Evolutionary conservation across 1,140 invertebrate species (phyloP).

Genomic region (Oedothorax gibbosus): DNA sequence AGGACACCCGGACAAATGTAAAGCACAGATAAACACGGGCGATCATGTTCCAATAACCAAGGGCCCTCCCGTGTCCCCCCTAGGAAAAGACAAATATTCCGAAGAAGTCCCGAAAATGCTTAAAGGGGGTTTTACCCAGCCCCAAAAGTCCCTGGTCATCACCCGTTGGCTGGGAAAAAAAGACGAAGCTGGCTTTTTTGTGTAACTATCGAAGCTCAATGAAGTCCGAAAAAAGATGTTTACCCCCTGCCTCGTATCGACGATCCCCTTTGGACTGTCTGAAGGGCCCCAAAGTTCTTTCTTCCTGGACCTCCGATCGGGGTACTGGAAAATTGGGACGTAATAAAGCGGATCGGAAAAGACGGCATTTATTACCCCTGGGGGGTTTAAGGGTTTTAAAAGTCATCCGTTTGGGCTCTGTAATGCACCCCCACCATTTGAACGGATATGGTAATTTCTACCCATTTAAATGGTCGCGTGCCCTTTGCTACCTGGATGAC

Average conservation of each 20-base stretch:
- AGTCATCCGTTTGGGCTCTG: conserved; percentile 64
- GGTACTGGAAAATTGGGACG: conserved; percentile 69
- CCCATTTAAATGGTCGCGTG: conserved; percentile 20
- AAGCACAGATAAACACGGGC: neutral
- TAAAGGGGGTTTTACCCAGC: neutral
- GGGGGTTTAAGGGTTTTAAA: conserved; percentile 13
- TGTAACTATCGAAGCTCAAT: conserved; percentile 71
- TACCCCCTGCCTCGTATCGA: conserved; percentile 72
- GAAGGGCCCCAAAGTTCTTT: conserved; percentile 66
- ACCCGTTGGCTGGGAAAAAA: conserved; percentile 70
- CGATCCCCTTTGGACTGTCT: conserved; percentile 68
- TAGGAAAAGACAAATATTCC: neutral
- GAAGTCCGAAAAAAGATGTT: conserved; percentile 67
- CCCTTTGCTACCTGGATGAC: conserved; percentile 68
- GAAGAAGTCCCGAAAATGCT: neutral
- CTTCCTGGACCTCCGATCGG: conserved; percentile 66
- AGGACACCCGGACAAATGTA: neutral
- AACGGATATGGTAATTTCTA: conserved; percentile 26
- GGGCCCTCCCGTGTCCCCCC: neutral
- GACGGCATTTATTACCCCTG: conserved; percentile 9
- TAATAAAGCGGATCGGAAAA: neutral
- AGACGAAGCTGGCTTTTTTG: conserved; percentile 68
- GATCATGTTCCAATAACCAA: neutral
- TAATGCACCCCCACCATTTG: neutral
- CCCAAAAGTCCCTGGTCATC: conserved; percentile 65